These are phyloP conservation scores for Drosophila nasuta DNA, from an alignment of 1,140 invertebrate genomes.

Conservation along the genomic window DNA sequence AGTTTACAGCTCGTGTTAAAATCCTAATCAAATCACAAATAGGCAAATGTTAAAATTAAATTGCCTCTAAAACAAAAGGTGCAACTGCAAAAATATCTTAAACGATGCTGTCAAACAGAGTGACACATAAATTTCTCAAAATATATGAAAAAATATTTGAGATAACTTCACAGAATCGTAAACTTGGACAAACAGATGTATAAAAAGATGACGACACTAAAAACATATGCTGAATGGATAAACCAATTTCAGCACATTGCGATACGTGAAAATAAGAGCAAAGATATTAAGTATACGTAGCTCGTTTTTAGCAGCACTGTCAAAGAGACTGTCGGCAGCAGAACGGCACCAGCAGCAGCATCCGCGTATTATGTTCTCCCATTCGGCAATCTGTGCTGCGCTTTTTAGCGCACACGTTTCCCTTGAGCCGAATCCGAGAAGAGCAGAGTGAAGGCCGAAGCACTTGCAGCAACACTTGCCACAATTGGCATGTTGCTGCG, in stretches of 20 bases:
- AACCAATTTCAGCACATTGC: constrained; percentile 23
- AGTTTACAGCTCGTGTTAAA: constrained; percentile 3
- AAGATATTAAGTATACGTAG: constrained; percentile 13
- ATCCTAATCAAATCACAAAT: neutral
- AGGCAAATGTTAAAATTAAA: constrained; percentile 6
- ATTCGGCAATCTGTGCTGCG: constrained; percentile 50
- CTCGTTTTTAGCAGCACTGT: neutral
- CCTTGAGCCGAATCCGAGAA: constrained; percentile 1
- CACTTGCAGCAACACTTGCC: constrained; percentile 54
- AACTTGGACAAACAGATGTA: constrained; percentile 1
- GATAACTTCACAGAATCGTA: constrained; percentile 47
- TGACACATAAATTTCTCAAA: constrained; percentile 6
- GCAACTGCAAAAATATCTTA: constrained; percentile 1
- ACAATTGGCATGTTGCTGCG: constrained; percentile 74
- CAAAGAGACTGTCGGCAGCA: constrained; percentile 8
- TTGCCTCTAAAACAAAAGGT: constrained; percentile 29
- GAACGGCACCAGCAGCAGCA: neutral
- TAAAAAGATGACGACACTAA: constrained; percentile 24
- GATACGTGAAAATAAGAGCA: constrained; percentile 18
- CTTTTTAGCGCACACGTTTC: constrained; percentile 51
- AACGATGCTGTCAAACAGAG: neutral
- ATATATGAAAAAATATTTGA: constrained; percentile 18
- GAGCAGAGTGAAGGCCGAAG: constrained; percentile 3
- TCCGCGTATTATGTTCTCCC: constrained; percentile 11
- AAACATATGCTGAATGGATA: constrained; percentile 24